Evolutionary conservation across 2,797 vertebrate species (phyloP).

Genomic region (Hyperoplus lanceolatus): DNA sequence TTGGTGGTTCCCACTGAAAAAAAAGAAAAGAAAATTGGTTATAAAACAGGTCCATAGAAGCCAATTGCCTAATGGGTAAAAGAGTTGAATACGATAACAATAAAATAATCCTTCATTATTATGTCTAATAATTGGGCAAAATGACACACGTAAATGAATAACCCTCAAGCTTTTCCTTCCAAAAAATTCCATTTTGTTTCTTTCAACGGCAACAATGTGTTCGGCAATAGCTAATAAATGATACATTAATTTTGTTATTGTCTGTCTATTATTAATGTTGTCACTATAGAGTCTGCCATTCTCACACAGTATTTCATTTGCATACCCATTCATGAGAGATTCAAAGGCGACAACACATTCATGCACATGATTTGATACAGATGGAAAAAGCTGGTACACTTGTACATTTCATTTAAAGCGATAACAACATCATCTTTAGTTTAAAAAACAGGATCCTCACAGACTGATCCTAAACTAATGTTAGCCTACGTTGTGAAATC

Average conservation of each 20-base stretch:
- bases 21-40: not conserved
- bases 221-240: not conserved
- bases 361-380: not conserved
- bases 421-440: not conserved
- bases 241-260: not conserved
- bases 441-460: not conserved
- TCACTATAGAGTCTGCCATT: not conserved
- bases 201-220: not conserved
- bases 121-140: not conserved
- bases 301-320: not conserved
- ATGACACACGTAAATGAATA: not conserved
- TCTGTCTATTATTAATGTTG: not conserved
- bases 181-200: not conserved
- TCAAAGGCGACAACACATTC: not conserved
- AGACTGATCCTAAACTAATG: not conserved
- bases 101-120: not conserved
- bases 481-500: not conserved
- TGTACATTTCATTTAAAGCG: not conserved
- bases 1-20: not conserved
- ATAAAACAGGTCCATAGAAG: not conserved
- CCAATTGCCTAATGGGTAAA: too few species aligned
- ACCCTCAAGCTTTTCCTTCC: not conserved
- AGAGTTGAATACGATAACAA: not conserved
- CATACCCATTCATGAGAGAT: not conserved
- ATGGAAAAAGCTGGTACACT: not conserved